A percentile compares a stretch with the other conserved stretches of the same genome.
These are phyloP conservation scores for Tympanuchus pallidicinctus DNA, from an alignment of 2,113 vertebrate species.

Conservation along the genomic window DNA sequence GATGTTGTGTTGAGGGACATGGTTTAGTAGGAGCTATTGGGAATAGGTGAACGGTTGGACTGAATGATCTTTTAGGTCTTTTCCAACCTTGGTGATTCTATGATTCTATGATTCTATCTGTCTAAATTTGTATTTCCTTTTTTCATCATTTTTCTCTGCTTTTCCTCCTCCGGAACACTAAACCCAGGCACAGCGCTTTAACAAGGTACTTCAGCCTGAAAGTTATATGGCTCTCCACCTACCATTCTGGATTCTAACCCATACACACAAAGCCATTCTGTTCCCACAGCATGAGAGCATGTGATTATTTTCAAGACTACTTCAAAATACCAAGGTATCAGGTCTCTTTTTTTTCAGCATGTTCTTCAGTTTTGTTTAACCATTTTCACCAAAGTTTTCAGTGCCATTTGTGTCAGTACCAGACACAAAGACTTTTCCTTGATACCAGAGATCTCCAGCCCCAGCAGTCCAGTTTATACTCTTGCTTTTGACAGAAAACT, in stretches of 20 bases:
- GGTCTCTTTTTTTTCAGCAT: neutral
- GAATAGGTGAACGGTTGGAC: too few relatives aligned
- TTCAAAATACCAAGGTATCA: neutral
- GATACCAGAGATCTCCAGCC: too few relatives aligned
- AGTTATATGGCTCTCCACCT: neutral
- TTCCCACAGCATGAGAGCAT: too few relatives aligned
- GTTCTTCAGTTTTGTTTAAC: neutral
- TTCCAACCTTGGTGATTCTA: too few relatives aligned
- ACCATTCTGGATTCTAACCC: neutral
- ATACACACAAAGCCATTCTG: neutral
- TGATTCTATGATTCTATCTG: too few relatives aligned
- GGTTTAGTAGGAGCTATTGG: too few relatives aligned
- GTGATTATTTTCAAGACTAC: rapidly evolving
- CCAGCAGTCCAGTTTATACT: rapidly evolving
- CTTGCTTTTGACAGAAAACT: rapidly evolving
- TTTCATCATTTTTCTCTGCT: neutral
- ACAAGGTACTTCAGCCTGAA: neutral
- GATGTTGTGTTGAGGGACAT: too few relatives aligned
- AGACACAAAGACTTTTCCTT: neutral
- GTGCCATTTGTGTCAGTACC: neutral
- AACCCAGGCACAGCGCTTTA: neutral
- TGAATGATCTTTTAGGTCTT: too few relatives aligned
- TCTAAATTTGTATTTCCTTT: neutral
- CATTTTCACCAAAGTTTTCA: rapidly evolving
- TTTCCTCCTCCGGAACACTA: neutral